Conservation (phyloP, 2,113 vertebrate species). For the Menura novaehollandiae region DNA sequence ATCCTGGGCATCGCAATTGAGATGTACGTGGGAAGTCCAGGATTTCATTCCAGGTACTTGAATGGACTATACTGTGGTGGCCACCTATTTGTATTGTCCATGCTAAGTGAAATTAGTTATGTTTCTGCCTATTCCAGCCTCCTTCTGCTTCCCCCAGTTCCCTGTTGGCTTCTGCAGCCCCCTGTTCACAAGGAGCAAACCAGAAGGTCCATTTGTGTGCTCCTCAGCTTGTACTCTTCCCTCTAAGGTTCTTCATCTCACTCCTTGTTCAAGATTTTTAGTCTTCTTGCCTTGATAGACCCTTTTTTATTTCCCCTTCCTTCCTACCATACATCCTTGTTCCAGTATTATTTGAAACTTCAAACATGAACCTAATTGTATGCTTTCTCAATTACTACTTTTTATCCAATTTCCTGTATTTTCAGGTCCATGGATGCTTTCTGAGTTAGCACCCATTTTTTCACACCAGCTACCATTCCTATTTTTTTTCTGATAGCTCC, state of each 20-base stretch:
- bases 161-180: not conserved
- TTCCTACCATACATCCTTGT: not conserved
- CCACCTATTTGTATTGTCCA: not conserved
- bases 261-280: not conserved
- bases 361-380: not conserved
- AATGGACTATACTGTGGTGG: not conserved
- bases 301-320: rapidly evolving
- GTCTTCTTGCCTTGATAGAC: not conserved
- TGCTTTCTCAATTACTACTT: not conserved
- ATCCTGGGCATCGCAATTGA: not conserved
- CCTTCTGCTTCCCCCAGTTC: not conserved
- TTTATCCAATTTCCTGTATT: not conserved
- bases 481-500: not conserved
- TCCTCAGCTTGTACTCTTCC: not conserved
- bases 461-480: not conserved
- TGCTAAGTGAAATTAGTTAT: not conserved
- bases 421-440: not conserved
- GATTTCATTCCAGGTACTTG: not conserved
- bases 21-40: not conserved
- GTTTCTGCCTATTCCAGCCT: not conserved
- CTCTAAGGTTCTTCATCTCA: not conserved
- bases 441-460: not conserved
- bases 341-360: not conserved
- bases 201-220: not conserved
- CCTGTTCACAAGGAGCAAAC: not conserved